phyloP scores from a whole-genome alignment of 2,797 vertebrate species.

The Xiphorhynchus erythropygius region DNA sequence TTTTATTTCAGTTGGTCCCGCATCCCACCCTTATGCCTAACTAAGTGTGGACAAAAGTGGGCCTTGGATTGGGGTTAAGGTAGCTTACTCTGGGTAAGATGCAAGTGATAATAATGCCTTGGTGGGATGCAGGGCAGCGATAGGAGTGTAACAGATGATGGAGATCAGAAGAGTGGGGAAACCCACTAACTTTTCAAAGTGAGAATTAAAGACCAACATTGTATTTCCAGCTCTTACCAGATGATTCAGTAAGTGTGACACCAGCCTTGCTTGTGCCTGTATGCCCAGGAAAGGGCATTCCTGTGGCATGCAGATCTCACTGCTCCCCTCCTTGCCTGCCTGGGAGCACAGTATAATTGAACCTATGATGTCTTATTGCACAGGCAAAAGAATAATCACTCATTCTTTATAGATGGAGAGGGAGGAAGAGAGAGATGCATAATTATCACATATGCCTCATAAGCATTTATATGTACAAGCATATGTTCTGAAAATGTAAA shows the following conservation, averaged over 20 bases:
- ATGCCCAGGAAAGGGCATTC: neutral
- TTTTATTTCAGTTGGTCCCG: neutral
- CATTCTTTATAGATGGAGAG: neutral
- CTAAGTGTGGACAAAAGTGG: neutral
- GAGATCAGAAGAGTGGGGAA: neutral
- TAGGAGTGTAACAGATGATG: neutral
- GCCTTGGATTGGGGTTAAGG: neutral
- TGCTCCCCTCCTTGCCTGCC: neutral
- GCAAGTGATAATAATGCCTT: neutral
- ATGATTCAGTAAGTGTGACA: neutral
- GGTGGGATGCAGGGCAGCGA: neutral
- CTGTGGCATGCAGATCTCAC: neutral
- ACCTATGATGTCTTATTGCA: neutral
- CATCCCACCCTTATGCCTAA: neutral
- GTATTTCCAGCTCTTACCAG: neutral
- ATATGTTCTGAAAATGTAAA: conserved; percentile 7
- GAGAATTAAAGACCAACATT: neutral
- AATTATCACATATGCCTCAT: neutral
- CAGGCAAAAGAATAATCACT: neutral
- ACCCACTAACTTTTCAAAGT: neutral
- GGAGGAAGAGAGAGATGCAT: neutral
- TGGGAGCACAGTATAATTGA: neutral
- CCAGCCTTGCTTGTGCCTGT: neutral
- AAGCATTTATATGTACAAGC: neutral
- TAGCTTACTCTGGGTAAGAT: neutral